Percentiles rank a stretch among this genome's conserved stretches.
phyloP scores from a whole-genome alignment of 2,797 vertebrate genomes.

The Vespertilio murinus region DNA sequence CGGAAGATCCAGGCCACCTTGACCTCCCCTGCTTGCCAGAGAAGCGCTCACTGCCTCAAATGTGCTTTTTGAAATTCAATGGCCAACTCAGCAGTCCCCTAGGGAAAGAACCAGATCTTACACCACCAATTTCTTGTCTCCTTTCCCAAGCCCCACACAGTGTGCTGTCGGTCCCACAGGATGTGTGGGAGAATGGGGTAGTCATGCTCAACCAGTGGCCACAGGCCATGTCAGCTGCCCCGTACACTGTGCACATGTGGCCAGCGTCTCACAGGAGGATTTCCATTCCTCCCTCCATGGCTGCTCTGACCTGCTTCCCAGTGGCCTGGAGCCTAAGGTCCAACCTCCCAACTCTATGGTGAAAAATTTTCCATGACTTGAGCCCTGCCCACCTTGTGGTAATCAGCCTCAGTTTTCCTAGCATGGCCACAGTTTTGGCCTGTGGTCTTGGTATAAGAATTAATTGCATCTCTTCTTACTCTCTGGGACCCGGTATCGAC shows the following conservation, averaged over 20 bases:
- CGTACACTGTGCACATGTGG: background rate
- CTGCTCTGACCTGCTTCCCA: background rate
- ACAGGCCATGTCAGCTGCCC: background rate
- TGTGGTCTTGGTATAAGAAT: background rate
- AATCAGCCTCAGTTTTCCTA: background rate
- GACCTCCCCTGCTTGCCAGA: constrained; percentile 28
- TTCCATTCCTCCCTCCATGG: background rate
- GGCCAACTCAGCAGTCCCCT: background rate
- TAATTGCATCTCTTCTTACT: background rate
- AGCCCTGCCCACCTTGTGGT: background rate
- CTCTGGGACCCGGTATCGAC: background rate
- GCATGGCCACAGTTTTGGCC: background rate
- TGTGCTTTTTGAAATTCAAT: background rate
- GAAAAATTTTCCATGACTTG: background rate
- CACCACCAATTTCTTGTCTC: background rate
- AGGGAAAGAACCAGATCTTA: background rate
- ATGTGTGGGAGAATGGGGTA: background rate
- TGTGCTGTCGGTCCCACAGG: background rate
- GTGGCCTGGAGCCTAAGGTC: background rate
- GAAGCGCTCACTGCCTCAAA: background rate
- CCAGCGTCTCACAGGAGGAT: background rate
- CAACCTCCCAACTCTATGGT: background rate
- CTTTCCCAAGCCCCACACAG: background rate
- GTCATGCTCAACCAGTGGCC: background rate
- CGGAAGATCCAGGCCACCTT: constrained; percentile 13